phyloP scores from a whole-genome alignment of 2,888 invertebrate genomes.

The Danaus chrysippus region DNA sequence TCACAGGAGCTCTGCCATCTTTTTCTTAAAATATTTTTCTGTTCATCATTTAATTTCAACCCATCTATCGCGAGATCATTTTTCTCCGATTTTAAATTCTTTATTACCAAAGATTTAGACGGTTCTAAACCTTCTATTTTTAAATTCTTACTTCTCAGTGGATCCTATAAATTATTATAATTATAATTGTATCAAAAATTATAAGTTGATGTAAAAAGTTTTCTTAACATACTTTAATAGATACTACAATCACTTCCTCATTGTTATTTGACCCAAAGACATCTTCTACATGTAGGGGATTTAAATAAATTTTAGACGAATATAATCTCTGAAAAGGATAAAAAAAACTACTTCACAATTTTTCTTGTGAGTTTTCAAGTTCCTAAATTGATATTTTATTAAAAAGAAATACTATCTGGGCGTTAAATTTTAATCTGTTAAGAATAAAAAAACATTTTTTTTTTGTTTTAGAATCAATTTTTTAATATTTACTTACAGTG shows the following conservation, averaged over 20 bases:
- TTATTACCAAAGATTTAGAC: constrained; percentile 12
- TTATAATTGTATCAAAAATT: not conserved
- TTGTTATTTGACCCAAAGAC: constrained; percentile 4
- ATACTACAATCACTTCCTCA: constrained; percentile 8
- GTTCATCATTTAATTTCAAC: constrained; percentile 25
- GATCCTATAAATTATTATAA: not conserved
- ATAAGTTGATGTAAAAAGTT: not conserved
- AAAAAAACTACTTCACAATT: not conserved
- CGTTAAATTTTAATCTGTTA: no score
- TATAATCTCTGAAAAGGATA: constrained; percentile 20
- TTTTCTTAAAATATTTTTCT: constrained; percentile 33
- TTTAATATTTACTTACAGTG: not conserved
- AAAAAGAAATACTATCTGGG: no score
- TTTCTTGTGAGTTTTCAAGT: no score
- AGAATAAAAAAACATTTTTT: no score
- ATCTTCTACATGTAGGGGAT: constrained; percentile 6
- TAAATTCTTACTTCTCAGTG: not conserved
- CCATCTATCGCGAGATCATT: constrained; percentile 19
- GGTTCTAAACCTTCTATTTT: constrained; percentile 13
- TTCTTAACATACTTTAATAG: constrained; percentile 16
- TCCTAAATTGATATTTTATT: no score
- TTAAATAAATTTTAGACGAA: constrained; percentile 16
- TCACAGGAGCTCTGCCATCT: constrained; percentile 38
- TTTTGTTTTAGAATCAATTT: no score
- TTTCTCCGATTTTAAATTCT: not conserved